Evolutionary conservation across 1,140 invertebrate genomes (phyloP).

Genomic region (Helicorthomorpha holstii): DNA sequence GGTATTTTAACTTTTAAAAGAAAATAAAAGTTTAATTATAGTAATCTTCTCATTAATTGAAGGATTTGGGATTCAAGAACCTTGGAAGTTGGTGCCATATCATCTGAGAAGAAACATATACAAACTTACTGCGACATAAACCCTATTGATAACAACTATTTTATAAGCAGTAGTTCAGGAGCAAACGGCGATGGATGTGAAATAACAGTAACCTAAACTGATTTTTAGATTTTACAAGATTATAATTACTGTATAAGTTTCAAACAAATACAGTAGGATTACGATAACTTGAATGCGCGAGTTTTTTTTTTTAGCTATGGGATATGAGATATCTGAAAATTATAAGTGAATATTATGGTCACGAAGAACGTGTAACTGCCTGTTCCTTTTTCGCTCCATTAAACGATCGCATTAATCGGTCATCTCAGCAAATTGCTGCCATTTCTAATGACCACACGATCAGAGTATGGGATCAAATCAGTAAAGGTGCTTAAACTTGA

Average conservation of each 20-base stretch:
- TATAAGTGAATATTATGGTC: neutral
- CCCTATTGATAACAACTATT: neutral
- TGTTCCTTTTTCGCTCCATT: neutral
- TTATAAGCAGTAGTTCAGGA: neutral
- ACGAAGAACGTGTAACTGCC: neutral
- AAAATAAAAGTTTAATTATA: neutral
- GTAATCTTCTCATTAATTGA: neutral
- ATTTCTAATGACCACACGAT: neutral
- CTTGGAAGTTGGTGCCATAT: neutral
- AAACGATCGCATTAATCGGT: neutral
- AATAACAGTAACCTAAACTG: neutral
- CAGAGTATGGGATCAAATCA: neutral
- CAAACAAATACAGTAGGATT: too few species aligned
- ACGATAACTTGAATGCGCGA: too few species aligned
- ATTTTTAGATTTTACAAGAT: neutral
- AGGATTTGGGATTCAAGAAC: neutral
- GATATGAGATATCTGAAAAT: neutral
- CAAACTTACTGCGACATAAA: neutral
- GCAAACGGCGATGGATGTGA: neutral
- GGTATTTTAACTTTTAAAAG: neutral
- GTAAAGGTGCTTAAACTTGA: neutral
- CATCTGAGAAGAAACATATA: neutral
- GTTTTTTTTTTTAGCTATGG: neutral
- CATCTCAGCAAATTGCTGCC: neutral
- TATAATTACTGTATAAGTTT: too few species aligned